Evolutionary conservation across 2,888 invertebrate species (phyloP), one percentile per base, ranked within the genome.

Genomic region (Clanis bilineata): DNA sequence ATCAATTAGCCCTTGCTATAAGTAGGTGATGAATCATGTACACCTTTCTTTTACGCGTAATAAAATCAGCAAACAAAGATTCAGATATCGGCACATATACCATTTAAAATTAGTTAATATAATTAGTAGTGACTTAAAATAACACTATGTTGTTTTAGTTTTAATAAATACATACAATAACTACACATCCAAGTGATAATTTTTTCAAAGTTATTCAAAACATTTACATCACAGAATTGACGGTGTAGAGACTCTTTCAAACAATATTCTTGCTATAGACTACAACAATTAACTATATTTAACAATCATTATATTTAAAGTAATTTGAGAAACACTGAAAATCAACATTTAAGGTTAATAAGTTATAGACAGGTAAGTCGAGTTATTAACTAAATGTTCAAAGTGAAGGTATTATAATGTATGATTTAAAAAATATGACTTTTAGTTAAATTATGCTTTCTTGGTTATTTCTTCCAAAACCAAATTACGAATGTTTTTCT

Each of bases 151-250:
- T 47, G 51, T 51, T 58, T 58, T 58, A 59, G 22, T 36, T 56
- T 38, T 58, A 47, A 58, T 39, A 15, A 58, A 79, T 68, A 77
- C 72, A 76, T 67, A 79, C 65, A 74, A 74, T 72, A 64, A 71
- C 81, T 86, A 85, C 79, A 83, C 79, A 82, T 74, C 80, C 82
- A 84, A 82, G 68, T 80, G 79, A 80, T 78, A 74, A 68, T 64
- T 73, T 77, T 77, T 79, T 82, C 76, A 74, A 77, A 74, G 76
- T 81, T 78, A 81, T 73, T 74, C 69, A 85, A 84, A 79, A 68
- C 85, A 85, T 87, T 86, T 90, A 90, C 86, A 90, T 83, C 84
- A 85, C 86, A 85, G 85, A 92, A 91, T 92, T 92, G 91, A 91
- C 91, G 86, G 89, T 83, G 91, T 91, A 90, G 90, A 92, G 90